Evolutionary conservation across 2,888 invertebrate genomes (phyloP), one percentile per base, ranked within the genome.

Genomic region (Hypselothyrea guttata): DNA sequence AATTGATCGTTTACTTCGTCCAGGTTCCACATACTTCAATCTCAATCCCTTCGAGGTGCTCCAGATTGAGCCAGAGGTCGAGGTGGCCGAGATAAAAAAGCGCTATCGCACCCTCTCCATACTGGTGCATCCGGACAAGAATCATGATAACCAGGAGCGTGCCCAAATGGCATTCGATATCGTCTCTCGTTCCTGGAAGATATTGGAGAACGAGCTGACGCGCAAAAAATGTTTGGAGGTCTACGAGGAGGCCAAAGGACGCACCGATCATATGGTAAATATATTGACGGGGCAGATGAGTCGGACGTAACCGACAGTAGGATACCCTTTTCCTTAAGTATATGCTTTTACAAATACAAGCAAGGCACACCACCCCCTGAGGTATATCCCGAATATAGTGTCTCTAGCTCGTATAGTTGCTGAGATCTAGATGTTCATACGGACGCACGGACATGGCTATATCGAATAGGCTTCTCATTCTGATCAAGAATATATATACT

Each of bases 51-150:
- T 95, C 89, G 96, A 97, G 91, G 97, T 90, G 65, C 91, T 97
- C 52, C 96, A 97, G 91, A 93, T 97, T 46, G 98, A 99, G 84
- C 97, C 98, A 9, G 97, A 97, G 67, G 93, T 95, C 8, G 91
- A 95, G 13, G 89, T 98, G 52, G 97, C 98, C 78, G 97, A 97
- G 88, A 95, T 98, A 49, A 98, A 98, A 90, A 98, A 97, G 90
- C 98, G 98, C 91, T 99, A 98, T 90, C 93, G 97, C 88, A 93
- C 96, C 91, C 92, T 99, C 86, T 99, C 99, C 12, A 97, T 99
- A 89, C 92, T 99, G 86, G 98, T 99, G 30, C 99, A 99, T 94
- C 99, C 99, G 15, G 99, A 99, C 90, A 99, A 99, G 91, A 99
- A 99, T 91, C 93, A 95, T 91, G 97, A 99, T 91, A 97, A 99